Base-by-base conservation (phyloP, 1,140 invertebrate genomes). In the Mactra quadrangularis region DNA sequence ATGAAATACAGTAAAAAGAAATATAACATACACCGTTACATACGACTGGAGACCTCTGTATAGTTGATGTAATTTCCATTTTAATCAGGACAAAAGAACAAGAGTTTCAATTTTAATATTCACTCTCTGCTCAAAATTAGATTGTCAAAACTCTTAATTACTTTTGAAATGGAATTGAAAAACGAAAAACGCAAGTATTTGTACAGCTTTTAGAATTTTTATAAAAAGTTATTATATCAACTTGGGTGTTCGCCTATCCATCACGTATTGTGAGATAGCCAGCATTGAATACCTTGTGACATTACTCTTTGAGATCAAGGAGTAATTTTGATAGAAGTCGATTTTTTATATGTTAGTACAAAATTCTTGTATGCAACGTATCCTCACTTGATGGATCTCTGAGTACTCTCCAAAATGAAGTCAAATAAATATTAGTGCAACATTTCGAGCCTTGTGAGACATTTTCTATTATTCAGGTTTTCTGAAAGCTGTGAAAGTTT, bases 91-190 rank as follows among this genome's bases (percentile, higher is more conserved):
- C 38, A 41, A 41, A 7, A 41, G 38, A 41, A 41, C 38, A 64
- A 64, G 35, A 64, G 35, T 64, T 45, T 33, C 35, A 35, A 64
- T 31, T 38, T 64, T 57, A 38, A 11, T 38, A 64, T 64, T 22
- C 35, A 38, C 27, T 64, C 60, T 45, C 41, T 64, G 38, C 60
- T 64, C 60, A 64, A 41, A 19, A 22, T 22, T 17, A 11, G 33
- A n/a, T 64, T 64, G 60, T 64, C 27, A 64, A n/a, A 64, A 64
- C 60, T 64, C 7, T 41, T 57, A 64, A 64, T 64, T 64, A 64
- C 19, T 45, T 35, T n/a, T 64, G 60, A 35, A 64, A 7, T 64
- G 22, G 60, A 64, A 64, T 64, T 33, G 6, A 35, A 45, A 64
- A 64, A 38, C 41, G 60, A 64, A 64, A 64, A 45, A 15, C 38